phyloP scores from a whole-genome alignment of 2,113 vertebrate genomes.

The Otolemur garnettii region DNA sequence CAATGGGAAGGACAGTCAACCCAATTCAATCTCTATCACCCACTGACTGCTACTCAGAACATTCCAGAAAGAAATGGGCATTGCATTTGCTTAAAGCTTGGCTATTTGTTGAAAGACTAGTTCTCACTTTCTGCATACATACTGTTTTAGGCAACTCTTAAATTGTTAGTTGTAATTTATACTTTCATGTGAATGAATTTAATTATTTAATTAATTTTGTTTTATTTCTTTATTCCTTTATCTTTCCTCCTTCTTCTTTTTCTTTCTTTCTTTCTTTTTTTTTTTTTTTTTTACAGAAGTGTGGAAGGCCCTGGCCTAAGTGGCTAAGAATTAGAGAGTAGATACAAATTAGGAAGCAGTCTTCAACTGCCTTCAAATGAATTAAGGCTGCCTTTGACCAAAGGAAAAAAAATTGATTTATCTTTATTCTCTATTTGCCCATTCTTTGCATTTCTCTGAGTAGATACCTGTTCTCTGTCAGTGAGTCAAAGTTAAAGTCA shows the following conservation, averaged over 20 bases:
- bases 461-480: neutral
- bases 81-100: neutral
- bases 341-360: neutral
- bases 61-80: neutral
- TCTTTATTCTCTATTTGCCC: neutral
- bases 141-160: neutral
- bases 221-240: too few relatives aligned
- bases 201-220: too few relatives aligned
- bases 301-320: neutral
- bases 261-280: too few relatives aligned
- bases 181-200: neutral
- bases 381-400: neutral
- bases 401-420: slow-evolving; percentile 29
- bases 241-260: too few relatives aligned
- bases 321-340: neutral
- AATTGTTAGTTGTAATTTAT: slow-evolving; percentile 19
- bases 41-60: neutral
- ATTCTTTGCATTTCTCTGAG: neutral
- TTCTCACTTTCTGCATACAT: neutral
- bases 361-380: neutral
- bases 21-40: neutral
- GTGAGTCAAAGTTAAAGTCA: neutral
- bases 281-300: too few relatives aligned
- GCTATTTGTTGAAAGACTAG: neutral
- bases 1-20: neutral